A percentile compares a stretch with the other conserved stretches of the same genome.
phyloP scores from a whole-genome alignment of 2,888 invertebrate species.

The Polymixis lichenea region DNA sequence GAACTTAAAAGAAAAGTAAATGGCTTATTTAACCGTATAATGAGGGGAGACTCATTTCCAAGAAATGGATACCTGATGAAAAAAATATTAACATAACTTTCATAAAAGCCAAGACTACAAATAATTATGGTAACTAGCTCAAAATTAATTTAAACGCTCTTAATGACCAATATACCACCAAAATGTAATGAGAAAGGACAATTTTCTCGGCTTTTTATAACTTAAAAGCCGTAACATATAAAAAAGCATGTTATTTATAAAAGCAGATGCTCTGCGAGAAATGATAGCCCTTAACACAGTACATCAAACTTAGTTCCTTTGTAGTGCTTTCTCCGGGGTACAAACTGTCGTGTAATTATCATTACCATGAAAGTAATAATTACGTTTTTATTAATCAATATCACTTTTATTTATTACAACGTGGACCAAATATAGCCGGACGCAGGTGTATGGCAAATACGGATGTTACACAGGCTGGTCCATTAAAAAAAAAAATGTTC shows the following conservation, averaged over 20 bases:
- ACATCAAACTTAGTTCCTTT: constrained; percentile 55
- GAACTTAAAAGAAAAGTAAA: constrained; percentile 12
- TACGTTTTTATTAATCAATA: constrained; percentile 74
- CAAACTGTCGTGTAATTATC: constrained; percentile 66
- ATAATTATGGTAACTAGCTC: constrained; percentile 26
- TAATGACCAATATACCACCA: constrained; percentile 33
- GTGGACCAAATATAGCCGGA: constrained; percentile 85
- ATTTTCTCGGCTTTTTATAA: constrained; percentile 16
- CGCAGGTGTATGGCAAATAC: constrained; percentile 84
- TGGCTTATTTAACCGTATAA: constrained; percentile 15
- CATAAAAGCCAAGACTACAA: constrained; percentile 16
- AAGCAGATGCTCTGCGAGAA: constrained; percentile 51
- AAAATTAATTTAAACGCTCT: constrained; percentile 45
- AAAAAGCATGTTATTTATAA: constrained; percentile 15
- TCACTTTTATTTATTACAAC: constrained; percentile 78
- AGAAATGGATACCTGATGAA: constrained; percentile 20
- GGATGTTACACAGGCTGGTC: constrained; percentile 79
- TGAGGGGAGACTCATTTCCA: constrained; percentile 24
- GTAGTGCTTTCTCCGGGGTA: constrained; percentile 59
- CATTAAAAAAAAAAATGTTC: constrained; percentile 77
- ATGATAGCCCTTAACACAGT: constrained; percentile 27
- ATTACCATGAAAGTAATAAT: constrained; percentile 71
- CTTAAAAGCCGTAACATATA: constrained; percentile 2
- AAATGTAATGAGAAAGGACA: constrained; percentile 27
- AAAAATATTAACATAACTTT: constrained; percentile 23